Percentiles rank a stretch among this genome's conserved stretches.
Evolutionary conservation across 2,888 invertebrate genomes (phyloP).

Genomic region (Unio pictorum): DNA sequence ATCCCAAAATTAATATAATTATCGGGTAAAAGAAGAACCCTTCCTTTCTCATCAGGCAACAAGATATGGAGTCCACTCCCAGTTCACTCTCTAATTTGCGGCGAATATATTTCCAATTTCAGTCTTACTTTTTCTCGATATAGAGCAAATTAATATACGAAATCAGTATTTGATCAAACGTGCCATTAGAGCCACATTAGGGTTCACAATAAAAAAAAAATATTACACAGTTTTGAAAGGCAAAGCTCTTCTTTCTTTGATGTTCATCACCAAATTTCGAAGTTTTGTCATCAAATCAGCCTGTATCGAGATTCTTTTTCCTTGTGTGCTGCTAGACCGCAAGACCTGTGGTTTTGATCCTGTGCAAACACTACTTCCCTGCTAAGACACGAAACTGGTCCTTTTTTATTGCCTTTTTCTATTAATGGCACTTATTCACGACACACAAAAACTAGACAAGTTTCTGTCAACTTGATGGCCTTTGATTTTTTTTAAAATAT

Average conservation of each 20-base stretch:
- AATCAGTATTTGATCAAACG: background rate
- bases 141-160: background rate
- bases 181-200: background rate
- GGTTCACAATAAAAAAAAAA: no score
- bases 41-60: slow-evolving; percentile 1
- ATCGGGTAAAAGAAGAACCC: background rate
- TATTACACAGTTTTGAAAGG: no score
- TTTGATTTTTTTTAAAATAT: background rate
- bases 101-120: background rate
- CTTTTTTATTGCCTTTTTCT: background rate
- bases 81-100: slow-evolving; percentile 5
- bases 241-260: no score
- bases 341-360: background rate
- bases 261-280: no score
- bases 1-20: background rate
- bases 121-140: background rate
- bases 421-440: background rate
- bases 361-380: slow-evolving; percentile 3
- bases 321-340: background rate
- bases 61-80: background rate
- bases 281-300: background rate
- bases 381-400: background rate
- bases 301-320: background rate
- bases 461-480: background rate
- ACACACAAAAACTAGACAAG: background rate